These are phyloP conservation scores for Drosophila paramelanica DNA, from an alignment of 2,888 invertebrate species.

Conservation along the genomic window DNA sequence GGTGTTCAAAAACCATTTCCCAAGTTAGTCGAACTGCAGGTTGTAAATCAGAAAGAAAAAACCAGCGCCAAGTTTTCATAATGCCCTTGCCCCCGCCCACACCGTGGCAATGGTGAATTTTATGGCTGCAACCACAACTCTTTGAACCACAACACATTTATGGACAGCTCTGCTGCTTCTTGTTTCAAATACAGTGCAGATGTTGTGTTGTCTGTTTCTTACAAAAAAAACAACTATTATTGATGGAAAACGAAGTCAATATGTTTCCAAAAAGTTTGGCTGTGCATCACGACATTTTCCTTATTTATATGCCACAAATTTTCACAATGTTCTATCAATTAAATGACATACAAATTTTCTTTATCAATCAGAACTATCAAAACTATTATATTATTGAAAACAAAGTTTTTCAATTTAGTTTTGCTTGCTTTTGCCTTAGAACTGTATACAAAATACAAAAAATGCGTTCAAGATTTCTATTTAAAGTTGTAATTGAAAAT, in stretches of 20 bases:
- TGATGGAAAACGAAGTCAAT: slow-evolving; percentile 4
- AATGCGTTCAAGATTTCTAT: no score
- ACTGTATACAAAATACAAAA: no score
- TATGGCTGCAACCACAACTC: slow-evolving; percentile 24
- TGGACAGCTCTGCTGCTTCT: slow-evolving; percentile 3
- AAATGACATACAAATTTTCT: no score
- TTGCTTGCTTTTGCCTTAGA: no score
- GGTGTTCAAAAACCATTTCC: slow-evolving; percentile 49
- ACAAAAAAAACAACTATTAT: background rate
- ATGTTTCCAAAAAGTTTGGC: slow-evolving; percentile 1
- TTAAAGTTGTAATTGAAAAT: no score
- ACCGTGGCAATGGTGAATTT: slow-evolving; percentile 30
- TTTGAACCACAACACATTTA: slow-evolving; percentile 22
- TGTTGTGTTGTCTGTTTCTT: background rate
- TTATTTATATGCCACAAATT: background rate
- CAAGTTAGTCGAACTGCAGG: slow-evolving; percentile 45
- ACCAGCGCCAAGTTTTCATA: slow-evolving; percentile 55
- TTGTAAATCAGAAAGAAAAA: slow-evolving; percentile 71
- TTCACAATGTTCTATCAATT: background rate
- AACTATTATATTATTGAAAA: no score
- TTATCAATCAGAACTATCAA: background rate
- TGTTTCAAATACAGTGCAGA: slow-evolving; percentile 11
- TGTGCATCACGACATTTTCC: background rate
- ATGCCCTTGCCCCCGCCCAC: slow-evolving; percentile 41
- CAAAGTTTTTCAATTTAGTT: no score